A percentile compares a stretch with the other conserved stretches of the same genome.
Conservation (phyloP, 2,797 vertebrate genomes). For the Lepilemur ruficaudatus region DNA sequence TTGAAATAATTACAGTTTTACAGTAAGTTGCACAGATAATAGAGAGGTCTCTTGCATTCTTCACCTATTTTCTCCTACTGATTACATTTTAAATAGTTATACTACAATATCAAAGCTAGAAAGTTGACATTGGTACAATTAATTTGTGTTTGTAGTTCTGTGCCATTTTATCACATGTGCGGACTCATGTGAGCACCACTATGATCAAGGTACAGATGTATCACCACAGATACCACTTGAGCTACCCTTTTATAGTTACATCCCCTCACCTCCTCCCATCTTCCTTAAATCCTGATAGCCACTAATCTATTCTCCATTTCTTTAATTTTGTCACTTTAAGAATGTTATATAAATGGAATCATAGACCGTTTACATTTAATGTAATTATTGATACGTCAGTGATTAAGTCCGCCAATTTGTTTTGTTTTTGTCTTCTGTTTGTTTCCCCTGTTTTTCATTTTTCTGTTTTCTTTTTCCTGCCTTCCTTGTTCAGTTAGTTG, state of each 20-base stretch:
- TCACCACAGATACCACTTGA: not conserved
- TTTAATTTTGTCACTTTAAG: not conserved
- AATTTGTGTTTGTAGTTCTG: not conserved
- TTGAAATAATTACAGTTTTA: not conserved
- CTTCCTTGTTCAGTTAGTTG: not conserved
- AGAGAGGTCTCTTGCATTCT: not conserved
- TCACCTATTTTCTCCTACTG: not conserved
- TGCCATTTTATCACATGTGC: not conserved
- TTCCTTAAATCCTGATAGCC: not conserved
- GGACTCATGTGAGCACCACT: not conserved
- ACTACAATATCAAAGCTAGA: not conserved
- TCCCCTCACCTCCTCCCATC: not conserved
- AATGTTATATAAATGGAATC: not conserved
- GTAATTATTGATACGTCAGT: not conserved
- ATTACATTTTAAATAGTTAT: not conserved
- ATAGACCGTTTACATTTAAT: not conserved
- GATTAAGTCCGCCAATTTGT: not conserved
- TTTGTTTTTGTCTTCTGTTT: conserved; percentile 8
- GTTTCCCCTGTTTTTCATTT: not conserved
- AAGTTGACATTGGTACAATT: not conserved
- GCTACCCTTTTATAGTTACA: not conserved
- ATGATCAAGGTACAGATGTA: not conserved
- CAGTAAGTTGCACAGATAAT: not conserved
- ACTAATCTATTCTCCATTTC: not conserved
- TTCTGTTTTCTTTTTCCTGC: not conserved